phyloP scores from a whole-genome alignment of 2,888 invertebrate genomes.

The Zonitis immaculata region DNA sequence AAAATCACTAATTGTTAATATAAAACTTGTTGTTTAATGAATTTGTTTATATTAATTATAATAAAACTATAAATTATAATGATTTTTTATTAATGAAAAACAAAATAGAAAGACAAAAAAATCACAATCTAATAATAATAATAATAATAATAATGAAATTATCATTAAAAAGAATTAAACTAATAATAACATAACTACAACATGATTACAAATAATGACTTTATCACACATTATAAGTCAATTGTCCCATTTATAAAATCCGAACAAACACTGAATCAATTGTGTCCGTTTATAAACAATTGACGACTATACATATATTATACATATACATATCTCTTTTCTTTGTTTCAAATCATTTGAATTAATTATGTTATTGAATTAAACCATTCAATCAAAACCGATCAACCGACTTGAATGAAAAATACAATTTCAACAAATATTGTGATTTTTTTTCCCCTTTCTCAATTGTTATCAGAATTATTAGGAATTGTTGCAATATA shows the following conservation, averaged over 20 bases:
- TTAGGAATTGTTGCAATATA: constrained; percentile 1
- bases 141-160: too few species aligned
- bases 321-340: too few species aligned
- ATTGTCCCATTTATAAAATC: not conserved
- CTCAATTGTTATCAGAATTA: not conserved
- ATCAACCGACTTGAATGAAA: not conserved
- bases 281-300: not conserved
- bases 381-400: too few species aligned
- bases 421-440: not conserved
- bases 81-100: not conserved
- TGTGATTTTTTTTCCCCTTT: not conserved
- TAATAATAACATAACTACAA: not conserved
- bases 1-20: too few species aligned
- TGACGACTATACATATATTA: too few species aligned
- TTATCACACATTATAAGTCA: not conserved
- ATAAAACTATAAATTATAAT: not conserved
- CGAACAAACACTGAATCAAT: constrained; percentile 1
- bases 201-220: not conserved
- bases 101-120: too few species aligned
- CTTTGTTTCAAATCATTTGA: too few species aligned
- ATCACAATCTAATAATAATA: not conserved
- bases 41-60: too few species aligned
- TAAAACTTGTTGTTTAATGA: too few species aligned
- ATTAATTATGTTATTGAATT: too few species aligned
- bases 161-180: not conserved